These are phyloP conservation scores for Steatocranus sp. DNA, from an alignment of 2,797 vertebrate species.

Conservation along the genomic window DNA sequence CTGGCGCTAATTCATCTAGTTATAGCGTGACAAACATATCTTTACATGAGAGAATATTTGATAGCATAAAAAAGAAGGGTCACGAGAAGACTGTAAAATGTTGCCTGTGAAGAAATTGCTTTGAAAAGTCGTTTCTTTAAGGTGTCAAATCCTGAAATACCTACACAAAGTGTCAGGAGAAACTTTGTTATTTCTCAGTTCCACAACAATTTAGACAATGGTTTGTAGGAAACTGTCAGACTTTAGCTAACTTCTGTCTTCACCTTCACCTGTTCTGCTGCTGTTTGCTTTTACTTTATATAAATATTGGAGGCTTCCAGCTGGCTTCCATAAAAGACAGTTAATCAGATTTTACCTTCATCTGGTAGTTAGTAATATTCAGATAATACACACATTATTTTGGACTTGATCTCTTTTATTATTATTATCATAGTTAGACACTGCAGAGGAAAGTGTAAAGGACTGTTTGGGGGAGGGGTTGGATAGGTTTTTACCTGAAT, in stretches of 20 bases:
- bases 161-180: neutral
- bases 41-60: neutral
- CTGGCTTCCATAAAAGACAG: neutral
- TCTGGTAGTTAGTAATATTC: neutral
- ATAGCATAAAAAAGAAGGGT: neutral
- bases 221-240: constrained; percentile 6
- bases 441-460: neutral
- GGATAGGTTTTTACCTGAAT: neutral
- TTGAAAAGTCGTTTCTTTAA: neutral
- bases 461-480: neutral
- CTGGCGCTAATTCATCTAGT: neutral
- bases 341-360: neutral
- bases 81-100: neutral
- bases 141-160: constrained; percentile 3
- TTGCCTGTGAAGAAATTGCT: neutral
- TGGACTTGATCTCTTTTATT: neutral
- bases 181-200: neutral
- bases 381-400: neutral
- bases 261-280: neutral
- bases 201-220: neutral
- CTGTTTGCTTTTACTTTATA: neutral
- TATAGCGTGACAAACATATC: neutral
- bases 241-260: neutral
- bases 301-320: neutral
- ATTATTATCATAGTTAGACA: neutral